phyloP scores from a whole-genome alignment of 2,888 invertebrate genomes.

The Agrenia bidenticulata region DNA sequence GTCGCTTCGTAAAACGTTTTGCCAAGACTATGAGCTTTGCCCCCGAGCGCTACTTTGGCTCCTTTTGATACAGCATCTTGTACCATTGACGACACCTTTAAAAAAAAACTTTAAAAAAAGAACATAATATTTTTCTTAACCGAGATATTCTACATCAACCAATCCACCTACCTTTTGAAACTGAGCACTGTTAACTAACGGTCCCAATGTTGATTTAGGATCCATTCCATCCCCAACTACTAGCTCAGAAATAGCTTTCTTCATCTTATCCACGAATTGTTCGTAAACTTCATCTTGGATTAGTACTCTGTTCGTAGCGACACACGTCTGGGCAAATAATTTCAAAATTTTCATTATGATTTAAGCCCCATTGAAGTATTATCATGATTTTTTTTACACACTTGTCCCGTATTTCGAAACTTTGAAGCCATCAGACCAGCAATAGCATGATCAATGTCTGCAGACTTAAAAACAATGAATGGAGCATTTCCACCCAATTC shows the following conservation, averaged over 20 bases:
- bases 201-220: constrained; percentile 77
- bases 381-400: constrained; percentile 46
- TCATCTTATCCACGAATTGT: constrained; percentile 72
- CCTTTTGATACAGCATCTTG: constrained; percentile 84
- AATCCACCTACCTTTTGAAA: constrained; percentile 70
- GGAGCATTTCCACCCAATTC: constrained; percentile 99
- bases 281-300: constrained; percentile 78
- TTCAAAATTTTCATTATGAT: constrained; percentile 3
- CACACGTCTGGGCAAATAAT: constrained; percentile 71
- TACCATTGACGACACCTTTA: constrained; percentile 70
- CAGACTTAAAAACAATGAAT: constrained; percentile 91
- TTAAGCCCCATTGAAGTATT: constrained; percentile 3
- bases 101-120: too few relatives aligned
- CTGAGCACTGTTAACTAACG: constrained; percentile 85
- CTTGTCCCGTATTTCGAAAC: constrained; percentile 90
- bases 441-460: constrained; percentile 82
- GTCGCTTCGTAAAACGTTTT: constrained; percentile 86
- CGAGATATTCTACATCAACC: too few relatives aligned
- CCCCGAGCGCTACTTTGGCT: constrained; percentile 76
- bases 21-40: constrained; percentile 70
- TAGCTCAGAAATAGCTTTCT: constrained; percentile 67
- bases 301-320: constrained; percentile 87
- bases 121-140: too few relatives aligned
- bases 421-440: constrained; percentile 85
- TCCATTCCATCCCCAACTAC: constrained; percentile 78